These are phyloP conservation scores for Dryoscopus gambensis DNA, from an alignment of 2,113 vertebrate species.

Conservation along the genomic window DNA sequence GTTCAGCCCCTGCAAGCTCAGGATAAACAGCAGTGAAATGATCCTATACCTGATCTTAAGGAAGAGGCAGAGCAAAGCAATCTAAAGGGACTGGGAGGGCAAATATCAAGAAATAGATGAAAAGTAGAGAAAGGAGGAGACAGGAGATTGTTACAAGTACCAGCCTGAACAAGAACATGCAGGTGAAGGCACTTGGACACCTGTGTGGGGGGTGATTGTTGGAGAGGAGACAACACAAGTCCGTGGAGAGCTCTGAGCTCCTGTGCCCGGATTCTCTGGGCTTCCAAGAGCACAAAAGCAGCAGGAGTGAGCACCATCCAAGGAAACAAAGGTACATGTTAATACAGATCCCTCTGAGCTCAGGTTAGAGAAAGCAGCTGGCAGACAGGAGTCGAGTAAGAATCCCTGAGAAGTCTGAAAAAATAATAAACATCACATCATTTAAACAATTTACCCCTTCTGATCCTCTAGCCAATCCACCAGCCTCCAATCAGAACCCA, in stretches of 20 bases:
- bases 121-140: background rate
- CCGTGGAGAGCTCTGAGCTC: background rate
- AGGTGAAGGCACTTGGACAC: conserved; percentile 12
- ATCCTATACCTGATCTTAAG: background rate
- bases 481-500: background rate
- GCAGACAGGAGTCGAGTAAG: background rate
- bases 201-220: background rate
- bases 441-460: conserved; percentile 6
- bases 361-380: background rate
- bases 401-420: conserved; percentile 69
- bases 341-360: background rate
- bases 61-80: background rate
- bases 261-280: background rate
- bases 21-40: background rate
- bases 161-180: background rate
- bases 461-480: background rate
- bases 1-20: background rate
- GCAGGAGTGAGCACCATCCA: background rate
- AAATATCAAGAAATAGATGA: background rate
- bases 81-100: background rate
- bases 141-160: background rate
- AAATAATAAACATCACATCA: conserved; percentile 3
- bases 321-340: background rate
- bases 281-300: background rate
- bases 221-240: background rate